Conservation (phyloP, 23 tunicate species). For the Oikopleura albicans region DNA sequence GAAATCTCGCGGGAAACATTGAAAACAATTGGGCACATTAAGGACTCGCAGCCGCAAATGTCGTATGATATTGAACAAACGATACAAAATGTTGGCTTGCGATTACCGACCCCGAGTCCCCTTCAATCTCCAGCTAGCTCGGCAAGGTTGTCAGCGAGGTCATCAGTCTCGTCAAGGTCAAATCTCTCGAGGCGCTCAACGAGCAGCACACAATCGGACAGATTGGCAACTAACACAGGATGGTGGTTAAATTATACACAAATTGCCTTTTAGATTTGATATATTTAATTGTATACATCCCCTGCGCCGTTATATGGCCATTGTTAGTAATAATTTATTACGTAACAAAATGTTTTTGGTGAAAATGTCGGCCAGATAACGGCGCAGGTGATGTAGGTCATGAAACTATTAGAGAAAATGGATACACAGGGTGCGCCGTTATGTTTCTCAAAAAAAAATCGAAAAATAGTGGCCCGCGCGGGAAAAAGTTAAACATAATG, state of each 20-base stretch:
- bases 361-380: too few species aligned
- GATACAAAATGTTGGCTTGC: not conserved
- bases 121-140: not conserved
- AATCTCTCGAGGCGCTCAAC: not conserved
- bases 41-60: not conserved
- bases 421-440: too few species aligned
- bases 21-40: not conserved
- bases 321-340: too few species aligned
- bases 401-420: too few species aligned
- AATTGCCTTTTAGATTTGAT: too few species aligned
- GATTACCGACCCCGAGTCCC: not conserved
- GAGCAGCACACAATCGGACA: not conserved
- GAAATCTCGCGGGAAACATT: not conserved
- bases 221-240: not conserved
- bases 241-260: not conserved
- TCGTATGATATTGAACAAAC: not conserved
- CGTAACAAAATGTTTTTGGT: too few species aligned
- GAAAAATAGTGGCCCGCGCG: too few species aligned
- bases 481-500: too few species aligned
- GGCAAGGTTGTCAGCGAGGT: conserved; percentile 5
- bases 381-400: too few species aligned
- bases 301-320: too few species aligned
- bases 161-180: not conserved
- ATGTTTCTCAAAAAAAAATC: too few species aligned
- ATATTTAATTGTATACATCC: too few species aligned